Base-by-base conservation (phyloP, 2,113 vertebrate species). In the Marcusenius ussheri region DNA sequence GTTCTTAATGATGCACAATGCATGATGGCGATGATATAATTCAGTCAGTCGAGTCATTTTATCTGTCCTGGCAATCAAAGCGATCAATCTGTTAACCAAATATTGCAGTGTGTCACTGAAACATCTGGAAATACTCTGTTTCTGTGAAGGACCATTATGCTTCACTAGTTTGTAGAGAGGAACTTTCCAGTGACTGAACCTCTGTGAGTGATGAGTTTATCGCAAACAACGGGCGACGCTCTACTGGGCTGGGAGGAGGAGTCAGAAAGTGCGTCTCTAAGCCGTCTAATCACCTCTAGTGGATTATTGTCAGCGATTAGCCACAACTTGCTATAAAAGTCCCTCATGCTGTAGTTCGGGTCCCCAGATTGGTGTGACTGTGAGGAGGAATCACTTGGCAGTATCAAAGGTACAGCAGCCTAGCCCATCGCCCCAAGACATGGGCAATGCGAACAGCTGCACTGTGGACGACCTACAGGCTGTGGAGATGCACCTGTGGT, bases 401-500 rank as follows among this genome's bases (percentile, higher is more conserved):
- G 90, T 88, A 87, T 80, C 91, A 89, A 31, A 31, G 53, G 27
- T 77, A 7, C 62, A 4, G 5, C 45, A 6, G 15, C 49, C 46
- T 47, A 31, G 27, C 10, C 62, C 6, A 42, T 46, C 77, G 3
- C 1, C 42, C 47, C 27, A 42, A 17, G 90, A 80, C 10, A 98
- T 98, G 97, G 97, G 97, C 0, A 98, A 96, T 92, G 93, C 96
- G 0, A 95, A 91, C 2, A 96, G 96, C 89, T 94, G 95, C 92
- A 96, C 96, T 0, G 96, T 98, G 93, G 97, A 98, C 6, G 97
- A 98, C 91, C 94, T 98, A 84, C 97, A 98, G 94, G 95, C 97
- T 0, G 96, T 98, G 1, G 97, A 98, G 94, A 97, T 98, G 95
- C 97, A 98, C 92, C 96, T 98, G 83, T 98, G 97, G 97, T 98